Evolutionary conservation across 2,797 vertebrate species (phyloP), one percentile per base, ranked within the genome.

Genomic region (Serranus cabrilla): DNA sequence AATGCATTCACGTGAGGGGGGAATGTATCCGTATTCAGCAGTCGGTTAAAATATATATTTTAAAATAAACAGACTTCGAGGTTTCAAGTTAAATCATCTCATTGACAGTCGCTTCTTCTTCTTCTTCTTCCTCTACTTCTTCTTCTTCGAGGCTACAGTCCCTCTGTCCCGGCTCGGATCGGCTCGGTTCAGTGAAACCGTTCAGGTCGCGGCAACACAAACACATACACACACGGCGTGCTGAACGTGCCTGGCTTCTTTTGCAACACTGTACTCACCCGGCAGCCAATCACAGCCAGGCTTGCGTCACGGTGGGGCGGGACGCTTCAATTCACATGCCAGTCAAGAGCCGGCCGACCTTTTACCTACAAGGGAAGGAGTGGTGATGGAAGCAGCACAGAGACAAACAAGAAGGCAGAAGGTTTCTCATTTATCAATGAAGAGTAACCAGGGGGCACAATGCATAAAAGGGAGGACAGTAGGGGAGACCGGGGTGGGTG

Each of bases 271-370:
- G 59, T 17, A 2, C n/a, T 56, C n/a, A 25, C 2, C 1, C 49
- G 3, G 16, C 70, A 83, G 78, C 95, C 95, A 94, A 94, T 94
- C 76, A 85, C 42, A 69, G 58, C 2, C 39, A 0, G 21, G 14
- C 10, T 6, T 0, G 0, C 0, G 16, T 87, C 90, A 93, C 89
- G 87, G 86, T 52, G 13, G 76, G 93, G 94, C 87, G 91, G 84
- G 17, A 49, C 10, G 0, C 6, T 0, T 2, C 0, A 0, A 12
- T 25, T 5, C 25, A 31, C 5, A 11, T 31, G 7, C 2, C 1
- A 7, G 37, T 54, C 11, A 37, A 23, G 43, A n/a, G 4, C 18
- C 0, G 11, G 4, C 1, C 46, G 73, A 87, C 73, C 70, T 82
- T 85, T 87, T 3, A 74, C 68, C 76, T 42, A 50, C 34, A 58